phyloP scores from a whole-genome alignment of 2,888 invertebrate genomes.

The Petrolisthes cinctipes region DNA sequence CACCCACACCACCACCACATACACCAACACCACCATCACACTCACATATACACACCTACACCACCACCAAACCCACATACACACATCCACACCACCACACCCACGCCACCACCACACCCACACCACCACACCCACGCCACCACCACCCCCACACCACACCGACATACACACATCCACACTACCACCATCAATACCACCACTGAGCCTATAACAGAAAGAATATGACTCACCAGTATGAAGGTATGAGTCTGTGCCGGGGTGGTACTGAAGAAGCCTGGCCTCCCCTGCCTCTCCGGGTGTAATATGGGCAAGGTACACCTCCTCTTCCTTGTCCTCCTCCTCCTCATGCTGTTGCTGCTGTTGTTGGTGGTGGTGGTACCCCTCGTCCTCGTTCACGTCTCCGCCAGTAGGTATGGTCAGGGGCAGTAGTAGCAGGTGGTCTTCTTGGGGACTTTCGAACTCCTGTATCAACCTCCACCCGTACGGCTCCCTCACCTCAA shows the following conservation, averaged over 20 bases:
- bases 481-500: constrained; percentile 8
- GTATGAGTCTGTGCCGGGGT: neutral
- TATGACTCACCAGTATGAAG: neutral
- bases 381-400: neutral
- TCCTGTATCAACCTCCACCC: constrained; percentile 22
- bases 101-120: neutral
- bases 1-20: too few species aligned
- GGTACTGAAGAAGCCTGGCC: neutral
- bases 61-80: too few species aligned
- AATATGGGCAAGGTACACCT: neutral
- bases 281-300: neutral
- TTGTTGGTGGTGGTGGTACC: neutral
- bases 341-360: neutral
- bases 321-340: too few species aligned
- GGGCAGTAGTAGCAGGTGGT: too few species aligned
- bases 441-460: neutral
- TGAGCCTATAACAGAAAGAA: constrained; percentile 4
- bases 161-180: neutral
- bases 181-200: neutral
- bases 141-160: neutral
- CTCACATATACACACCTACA: too few species aligned
- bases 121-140: neutral
- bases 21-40: neutral
- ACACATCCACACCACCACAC: neutral
- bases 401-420: too few species aligned